Conservation (phyloP, 2,113 vertebrate species). For the Ammodytes dubius region DNA sequence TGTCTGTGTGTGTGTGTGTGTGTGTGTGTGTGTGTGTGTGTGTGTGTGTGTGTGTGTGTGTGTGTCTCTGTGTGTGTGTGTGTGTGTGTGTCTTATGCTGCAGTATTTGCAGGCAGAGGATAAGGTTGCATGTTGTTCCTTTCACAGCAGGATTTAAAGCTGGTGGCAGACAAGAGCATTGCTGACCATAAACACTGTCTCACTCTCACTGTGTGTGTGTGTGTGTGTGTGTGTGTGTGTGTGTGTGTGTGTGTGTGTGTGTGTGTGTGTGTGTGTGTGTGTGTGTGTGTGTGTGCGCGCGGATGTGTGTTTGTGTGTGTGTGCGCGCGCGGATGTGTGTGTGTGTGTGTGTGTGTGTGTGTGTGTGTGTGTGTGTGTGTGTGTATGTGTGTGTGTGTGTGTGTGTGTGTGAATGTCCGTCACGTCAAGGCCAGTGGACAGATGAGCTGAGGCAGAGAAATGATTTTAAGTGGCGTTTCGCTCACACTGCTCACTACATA, state of each 20-base stretch:
- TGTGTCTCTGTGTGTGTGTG: constrained; percentile 12
- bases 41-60: constrained; percentile 25
- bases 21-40: background rate
- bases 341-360: no score
- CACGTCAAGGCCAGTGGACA: constrained; percentile 28
- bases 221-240: background rate
- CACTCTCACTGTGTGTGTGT: background rate
- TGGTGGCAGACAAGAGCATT: constrained; percentile 41
- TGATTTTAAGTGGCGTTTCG: constrained; percentile 42
- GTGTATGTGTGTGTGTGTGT: background rate
- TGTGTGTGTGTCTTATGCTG: constrained; percentile 33
- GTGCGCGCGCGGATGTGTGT: no score
- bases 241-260: constrained; percentile 1
- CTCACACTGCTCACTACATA: background rate
- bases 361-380: no score
- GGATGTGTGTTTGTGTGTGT: background rate
- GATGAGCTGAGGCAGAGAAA: constrained; percentile 55
- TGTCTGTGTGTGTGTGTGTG: background rate
- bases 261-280: background rate
- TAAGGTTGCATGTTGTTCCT: constrained; percentile 64
- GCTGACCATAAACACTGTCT: constrained; percentile 49
- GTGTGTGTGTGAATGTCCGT: constrained; percentile 1
- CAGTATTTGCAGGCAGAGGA: constrained; percentile 49
- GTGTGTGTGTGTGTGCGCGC: background rate
- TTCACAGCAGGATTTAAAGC: constrained; percentile 60